These are phyloP conservation scores for Engraulis encrasicolus DNA, from an alignment of 2,113 vertebrate species.

Conservation along the genomic window DNA sequence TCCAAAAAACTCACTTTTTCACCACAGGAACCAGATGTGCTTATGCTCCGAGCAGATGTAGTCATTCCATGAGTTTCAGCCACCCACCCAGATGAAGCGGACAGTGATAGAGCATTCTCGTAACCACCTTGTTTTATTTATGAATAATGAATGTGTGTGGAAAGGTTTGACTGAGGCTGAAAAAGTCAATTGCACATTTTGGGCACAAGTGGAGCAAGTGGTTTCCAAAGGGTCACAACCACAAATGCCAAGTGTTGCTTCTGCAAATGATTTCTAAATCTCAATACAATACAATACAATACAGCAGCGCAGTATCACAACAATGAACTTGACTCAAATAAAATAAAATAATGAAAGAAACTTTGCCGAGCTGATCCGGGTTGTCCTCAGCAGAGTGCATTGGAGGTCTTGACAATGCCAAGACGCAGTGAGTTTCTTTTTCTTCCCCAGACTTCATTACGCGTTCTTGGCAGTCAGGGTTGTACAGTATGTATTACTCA, in stretches of 20 bases:
- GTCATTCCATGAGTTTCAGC: not conserved
- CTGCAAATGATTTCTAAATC: not conserved
- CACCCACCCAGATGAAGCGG: not conserved
- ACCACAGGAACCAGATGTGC: not conserved
- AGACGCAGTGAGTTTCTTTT: slow-evolving; percentile 10
- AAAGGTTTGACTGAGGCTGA: not conserved
- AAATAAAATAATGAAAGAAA: too few relatives aligned
- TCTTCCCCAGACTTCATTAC: not conserved
- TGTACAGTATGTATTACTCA: slow-evolving; percentile 1
- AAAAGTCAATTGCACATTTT: not conserved
- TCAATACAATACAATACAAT: not conserved
- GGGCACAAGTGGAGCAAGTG: not conserved
- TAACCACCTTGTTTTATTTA: not conserved
- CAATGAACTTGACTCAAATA: too few relatives aligned
- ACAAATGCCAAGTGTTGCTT: not conserved
- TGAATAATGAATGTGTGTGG: not conserved
- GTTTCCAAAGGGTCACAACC: not conserved
- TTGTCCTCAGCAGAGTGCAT: not conserved
- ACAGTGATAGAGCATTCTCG: not conserved
- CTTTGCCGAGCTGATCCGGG: not conserved
- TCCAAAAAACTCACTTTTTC: not conserved
- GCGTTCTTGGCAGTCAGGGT: not conserved
- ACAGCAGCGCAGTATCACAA: too few relatives aligned
- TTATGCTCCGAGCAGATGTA: not conserved
- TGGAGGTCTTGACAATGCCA: not conserved